Base-by-base conservation (phyloP, 2,113 vertebrate species). In the Macquaria australasica region DNA sequence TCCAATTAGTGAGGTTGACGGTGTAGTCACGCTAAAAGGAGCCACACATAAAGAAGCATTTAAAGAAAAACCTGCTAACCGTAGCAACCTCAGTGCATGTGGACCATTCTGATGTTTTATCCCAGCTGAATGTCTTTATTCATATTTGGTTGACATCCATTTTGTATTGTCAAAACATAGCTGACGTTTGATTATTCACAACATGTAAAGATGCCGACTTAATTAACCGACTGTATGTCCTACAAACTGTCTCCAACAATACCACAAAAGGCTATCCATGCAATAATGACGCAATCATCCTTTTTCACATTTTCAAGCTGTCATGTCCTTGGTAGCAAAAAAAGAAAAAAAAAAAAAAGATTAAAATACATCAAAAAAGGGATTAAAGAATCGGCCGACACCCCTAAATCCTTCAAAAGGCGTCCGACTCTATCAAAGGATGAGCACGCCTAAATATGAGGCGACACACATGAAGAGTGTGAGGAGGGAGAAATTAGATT, bases 341-440 rank as follows among this genome's bases (percentile, higher is more conserved):
- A 31, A 31, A 68, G 55, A 79, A 77, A 86, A 31, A 31, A 68
- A 59, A 79, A 77, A 86, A 85, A 86, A 72, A 76, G 77, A 91
- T 93, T 82, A 90, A 87, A 89, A 89, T 60, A 92, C 88, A 90
- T 93, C n/a, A 89, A 93, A 91, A 90, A 92, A 41, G 51, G 88
- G 86, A 94, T 95, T 93, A 91, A 88, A 90, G 85, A 80, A 68
- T 79, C 71, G 76, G 76, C 79, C 62, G 63, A 91, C 85, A 77
- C 82, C 73, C 88, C 31, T 83, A 89, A 93, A 90, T 79, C 88
- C 90, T 83, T 89, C 84, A 89, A 89, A 93, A 86, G 81, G 58
- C 20, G 18, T 79, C 84, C 37, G 41, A 78, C 79, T 77, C 56
- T 58, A 88, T 91, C 82, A 87, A 74, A 93, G 69, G 70, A 88